A percentile compares a stretch with the other conserved stretches of the same genome.
Conservation (phyloP, 2,797 vertebrate genomes). For the Mus spretus region DNA sequence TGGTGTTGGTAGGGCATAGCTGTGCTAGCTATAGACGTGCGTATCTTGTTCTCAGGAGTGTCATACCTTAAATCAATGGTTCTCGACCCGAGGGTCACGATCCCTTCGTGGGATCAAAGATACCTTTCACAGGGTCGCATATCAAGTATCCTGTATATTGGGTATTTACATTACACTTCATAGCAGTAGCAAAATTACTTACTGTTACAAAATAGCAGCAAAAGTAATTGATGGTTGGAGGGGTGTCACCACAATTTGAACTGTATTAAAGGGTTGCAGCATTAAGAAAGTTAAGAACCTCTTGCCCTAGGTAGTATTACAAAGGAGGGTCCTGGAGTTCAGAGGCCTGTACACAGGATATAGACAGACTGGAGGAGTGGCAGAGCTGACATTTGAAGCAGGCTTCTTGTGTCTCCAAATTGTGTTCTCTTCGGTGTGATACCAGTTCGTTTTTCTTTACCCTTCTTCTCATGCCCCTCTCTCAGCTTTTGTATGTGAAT, state of each 20-base stretch:
- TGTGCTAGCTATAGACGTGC: conserved; percentile 7
- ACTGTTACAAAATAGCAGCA: neutral
- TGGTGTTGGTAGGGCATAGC: neutral
- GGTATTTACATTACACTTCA: neutral
- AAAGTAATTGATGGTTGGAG: neutral
- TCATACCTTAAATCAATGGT: neutral
- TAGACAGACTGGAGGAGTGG: neutral
- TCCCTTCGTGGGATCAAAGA: neutral
- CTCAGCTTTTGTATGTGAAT: conserved; percentile 43
- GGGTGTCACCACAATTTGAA: neutral
- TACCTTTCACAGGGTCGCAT: neutral
- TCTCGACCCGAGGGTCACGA: neutral
- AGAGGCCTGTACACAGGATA: neutral
- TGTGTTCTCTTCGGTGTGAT: neutral
- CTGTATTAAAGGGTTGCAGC: neutral
- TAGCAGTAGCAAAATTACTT: neutral
- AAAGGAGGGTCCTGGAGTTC: neutral
- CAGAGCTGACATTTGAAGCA: neutral
- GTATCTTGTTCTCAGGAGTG: conserved; percentile 15
- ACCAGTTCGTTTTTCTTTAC: neutral
- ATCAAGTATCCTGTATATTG: neutral
- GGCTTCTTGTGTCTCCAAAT: conserved; percentile 5
- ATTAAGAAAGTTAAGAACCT: neutral
- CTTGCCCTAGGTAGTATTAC: neutral
- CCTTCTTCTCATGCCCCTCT: neutral